Base-by-base conservation (phyloP, 2,113 vertebrate genomes). In the Neolamprologus sp. region DNA sequence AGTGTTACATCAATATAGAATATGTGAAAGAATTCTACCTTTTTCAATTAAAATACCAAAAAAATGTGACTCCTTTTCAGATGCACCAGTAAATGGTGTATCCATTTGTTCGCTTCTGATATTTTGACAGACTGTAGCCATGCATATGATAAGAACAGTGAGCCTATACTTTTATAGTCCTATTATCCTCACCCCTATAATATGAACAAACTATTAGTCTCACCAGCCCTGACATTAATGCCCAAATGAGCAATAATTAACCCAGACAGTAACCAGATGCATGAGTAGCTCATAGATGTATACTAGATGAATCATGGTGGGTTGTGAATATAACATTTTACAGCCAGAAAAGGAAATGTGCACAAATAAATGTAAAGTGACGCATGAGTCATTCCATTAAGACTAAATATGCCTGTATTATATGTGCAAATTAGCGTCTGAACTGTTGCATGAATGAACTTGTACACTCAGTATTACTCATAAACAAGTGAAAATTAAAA, bases 241-340 rank as follows among this genome's bases (percentile, higher is more conserved):
- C 81, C 85, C 89, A 93, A 91, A 95, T 94, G 90, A 94, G 92
- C 84, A 94, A 91, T 94, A 96, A 95, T 94, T 95, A 95, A 91
- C 90, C 91, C 85, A 58, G 86, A 92, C 90, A 88, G 78, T 81
- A 88, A 88, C 71, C 57, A 71, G 28, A 91, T 26, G 80, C 86
- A 91, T 78, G 90, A 88, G 85, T 80, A 84, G 49, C 55, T 82
- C 58, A 84, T n/a, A 42, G 81, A 54, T 54, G 33, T 35, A 55
- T 14, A 83, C 10, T 55, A 82, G 82, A 87, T 79, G 12, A 87
- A 82, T 71, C 23, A 45, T 37, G 42, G 42, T 82, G 11, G n/a
- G 12, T 9, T 82, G 53, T 9, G 42, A 51, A n/a, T 78, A 31
- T 78, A 51, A 78, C 45, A 51, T 51, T 78, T 78, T 78, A 78